Evolutionary conservation across 2,888 invertebrate genomes (phyloP), one percentile per base, ranked within the genome.

Genomic region (Drosophila prostipennis): DNA sequence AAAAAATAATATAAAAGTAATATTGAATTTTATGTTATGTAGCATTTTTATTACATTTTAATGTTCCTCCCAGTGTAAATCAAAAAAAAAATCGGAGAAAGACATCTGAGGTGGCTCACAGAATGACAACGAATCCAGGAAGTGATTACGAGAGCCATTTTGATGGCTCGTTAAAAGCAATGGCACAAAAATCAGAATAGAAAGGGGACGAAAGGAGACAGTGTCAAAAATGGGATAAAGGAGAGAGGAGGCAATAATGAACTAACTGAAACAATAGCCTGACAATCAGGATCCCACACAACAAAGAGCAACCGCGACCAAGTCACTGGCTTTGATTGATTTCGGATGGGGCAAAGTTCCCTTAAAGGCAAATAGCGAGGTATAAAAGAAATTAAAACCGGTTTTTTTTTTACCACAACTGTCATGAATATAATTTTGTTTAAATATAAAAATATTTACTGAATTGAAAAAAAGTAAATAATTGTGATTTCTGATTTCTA

Each of bases 141-240:
- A 83, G 86, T 89, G 88, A 80, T 89, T 89, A 89, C 76, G 74
- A 75, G 72, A 72, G 64, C 76, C 79, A 89, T 87, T 86, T 87
- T 87, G 79, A 74, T 69, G 74, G 73, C 58, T 60, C 57, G 83
- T 85, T 80, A 85, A 79, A 87, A 76, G 82, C 79, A 72, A 67
- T 65, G 56, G 40, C 51, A 56, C 53, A 64, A 65, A 67, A 57
- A 64, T 56, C 36, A 49, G 49, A 70, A 39, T 39, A 13, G 19
- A 48, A 36, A 43, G 13, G 34, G 37, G 51, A 56, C 36, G 32
- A 59, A 56, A 32, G n/a, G 57, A 49, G 13, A 34, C 19, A 37
- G 10, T 29, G 39, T 2, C 39, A 14, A 42, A 26, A 42, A 13
- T 13, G 8, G 36, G 10, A 8, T 71, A 19, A 34, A 48, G 58